These are phyloP conservation scores for Nyleta sp. DNA, from an alignment of 2,888 invertebrate genomes.

Conservation along the genomic window DNA sequence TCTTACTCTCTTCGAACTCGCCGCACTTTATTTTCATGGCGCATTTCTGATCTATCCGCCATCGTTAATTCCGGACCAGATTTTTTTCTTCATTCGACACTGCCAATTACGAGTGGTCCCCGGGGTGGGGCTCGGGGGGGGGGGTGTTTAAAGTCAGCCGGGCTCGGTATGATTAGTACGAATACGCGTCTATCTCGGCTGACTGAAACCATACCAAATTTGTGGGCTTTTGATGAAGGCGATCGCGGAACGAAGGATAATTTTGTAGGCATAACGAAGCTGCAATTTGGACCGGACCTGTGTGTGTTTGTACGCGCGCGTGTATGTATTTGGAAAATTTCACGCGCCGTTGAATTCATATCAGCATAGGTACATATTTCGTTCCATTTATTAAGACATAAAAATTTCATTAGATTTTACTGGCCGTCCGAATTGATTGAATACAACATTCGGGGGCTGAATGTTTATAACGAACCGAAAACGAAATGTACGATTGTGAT, in stretches of 20 bases:
- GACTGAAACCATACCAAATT: constrained; percentile 58
- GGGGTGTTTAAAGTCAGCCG: constrained; percentile 47
- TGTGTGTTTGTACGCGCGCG: constrained; percentile 27
- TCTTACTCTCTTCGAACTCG: constrained; percentile 40
- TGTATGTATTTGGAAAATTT: constrained; percentile 54
- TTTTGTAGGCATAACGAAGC: constrained; percentile 60
- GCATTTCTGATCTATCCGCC: constrained; percentile 77
- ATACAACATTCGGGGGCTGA: too few relatives aligned
- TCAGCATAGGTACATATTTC: constrained; percentile 59
- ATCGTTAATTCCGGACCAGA: constrained; percentile 75
- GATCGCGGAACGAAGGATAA: constrained; percentile 57
- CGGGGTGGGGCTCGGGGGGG: constrained; percentile 28
- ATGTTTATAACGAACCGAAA: too few relatives aligned
- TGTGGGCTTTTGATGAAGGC: constrained; percentile 60
- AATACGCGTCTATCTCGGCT: constrained; percentile 57
- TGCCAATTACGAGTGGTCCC: constrained; percentile 75
- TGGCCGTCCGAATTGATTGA: constrained; percentile 38
- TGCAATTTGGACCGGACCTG: constrained; percentile 40
- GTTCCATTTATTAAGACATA: constrained; percentile 56
- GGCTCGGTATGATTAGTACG: constrained; percentile 55
- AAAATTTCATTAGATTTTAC: constrained; percentile 59
- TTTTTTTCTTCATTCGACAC: constrained; percentile 76
- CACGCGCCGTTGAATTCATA: constrained; percentile 53
- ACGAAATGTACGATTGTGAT: too few relatives aligned
- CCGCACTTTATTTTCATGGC: constrained; percentile 76